Conservation (phyloP, 2,797 vertebrate species). For the Clarias platycephalus region DNA sequence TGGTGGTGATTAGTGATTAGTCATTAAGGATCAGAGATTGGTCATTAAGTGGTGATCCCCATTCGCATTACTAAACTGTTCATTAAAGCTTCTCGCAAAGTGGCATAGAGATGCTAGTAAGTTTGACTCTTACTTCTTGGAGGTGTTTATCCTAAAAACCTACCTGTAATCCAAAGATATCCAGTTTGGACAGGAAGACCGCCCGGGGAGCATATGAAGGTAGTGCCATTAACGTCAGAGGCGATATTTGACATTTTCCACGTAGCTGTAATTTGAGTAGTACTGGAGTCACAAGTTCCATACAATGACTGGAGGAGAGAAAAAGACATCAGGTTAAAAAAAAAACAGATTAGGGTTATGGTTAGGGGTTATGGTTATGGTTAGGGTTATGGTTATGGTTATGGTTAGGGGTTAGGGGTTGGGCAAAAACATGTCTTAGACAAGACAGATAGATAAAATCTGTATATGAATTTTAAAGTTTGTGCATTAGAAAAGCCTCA, state of each 20-base stretch:
- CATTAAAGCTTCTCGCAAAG: too few species aligned
- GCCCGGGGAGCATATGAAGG: slow-evolving; percentile 38
- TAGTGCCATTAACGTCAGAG: slow-evolving; percentile 37
- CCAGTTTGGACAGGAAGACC: neutral
- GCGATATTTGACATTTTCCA: slow-evolving; percentile 52
- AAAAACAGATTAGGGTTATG: neutral
- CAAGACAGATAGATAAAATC: neutral
- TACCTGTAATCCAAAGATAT: slow-evolving; percentile 56
- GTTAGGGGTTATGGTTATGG: too few species aligned
- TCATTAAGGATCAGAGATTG: neutral
- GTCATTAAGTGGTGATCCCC: neutral
- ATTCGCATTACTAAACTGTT: too few species aligned
- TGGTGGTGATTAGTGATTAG: neutral
- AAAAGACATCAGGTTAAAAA: neutral
- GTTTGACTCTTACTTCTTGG: neutral
- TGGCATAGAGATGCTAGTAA: neutral
- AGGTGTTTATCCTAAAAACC: neutral
- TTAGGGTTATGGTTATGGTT: too few species aligned
- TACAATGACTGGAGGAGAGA: slow-evolving; percentile 41
- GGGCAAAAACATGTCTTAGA: neutral
- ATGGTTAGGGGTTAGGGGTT: too few species aligned
- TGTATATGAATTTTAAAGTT: neutral
- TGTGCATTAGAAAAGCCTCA: neutral
- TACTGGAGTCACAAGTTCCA: slow-evolving; percentile 39
- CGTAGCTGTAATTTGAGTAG: slow-evolving; percentile 10